Evolutionary conservation across 2,113 vertebrate genomes (phyloP), one percentile per base, ranked within the genome.

Genomic region (Patagioenas fasciata): DNA sequence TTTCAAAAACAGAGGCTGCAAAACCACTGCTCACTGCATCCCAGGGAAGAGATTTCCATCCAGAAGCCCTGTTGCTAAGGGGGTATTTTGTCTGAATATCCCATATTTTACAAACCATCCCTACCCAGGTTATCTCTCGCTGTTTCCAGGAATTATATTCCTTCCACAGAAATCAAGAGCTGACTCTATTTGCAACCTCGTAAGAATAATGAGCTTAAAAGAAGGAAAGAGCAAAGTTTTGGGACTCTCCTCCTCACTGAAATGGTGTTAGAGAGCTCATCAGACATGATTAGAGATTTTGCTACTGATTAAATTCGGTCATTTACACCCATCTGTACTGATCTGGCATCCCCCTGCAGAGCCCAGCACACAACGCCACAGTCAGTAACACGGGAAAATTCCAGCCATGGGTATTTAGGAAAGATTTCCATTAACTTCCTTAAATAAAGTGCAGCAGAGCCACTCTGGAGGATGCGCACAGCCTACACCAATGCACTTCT

Each of bases 11-110:
- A 51, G 24, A 50, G 13, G 34, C 34, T 32, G 58, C 32, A 50
- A 38, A 53, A 20, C 1, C 40, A 9, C 7, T 6, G 26, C 2
- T 50, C 3, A 0, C 26, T 4, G 2, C 1, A 20, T 19, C 62
- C 34, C 5, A 42, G 31, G 56, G 36, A 17, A 24, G 77, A 5
- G 40, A 7, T 15, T 8, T 19, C 4, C 64, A 10, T 0, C 31
- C 20, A 25, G 64, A 24, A 60, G 32, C 29, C 2, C 40, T 5
- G 67, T 24, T 75, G 29, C 65, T 1, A 18, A 9, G 10, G 31
- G 21, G 21, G 32, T 11, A 1, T 17, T 26, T n/a, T 32, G n/a
- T 11, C 75, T 15, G 44, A 48, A 47, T 5, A 26, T 4, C 26
- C 11, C 3, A 0, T 7, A 5, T 21, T 28, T 18, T 34, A 38